phyloP scores from a whole-genome alignment of 1,140 invertebrate species.

The Drosophila jambulina region DNA sequence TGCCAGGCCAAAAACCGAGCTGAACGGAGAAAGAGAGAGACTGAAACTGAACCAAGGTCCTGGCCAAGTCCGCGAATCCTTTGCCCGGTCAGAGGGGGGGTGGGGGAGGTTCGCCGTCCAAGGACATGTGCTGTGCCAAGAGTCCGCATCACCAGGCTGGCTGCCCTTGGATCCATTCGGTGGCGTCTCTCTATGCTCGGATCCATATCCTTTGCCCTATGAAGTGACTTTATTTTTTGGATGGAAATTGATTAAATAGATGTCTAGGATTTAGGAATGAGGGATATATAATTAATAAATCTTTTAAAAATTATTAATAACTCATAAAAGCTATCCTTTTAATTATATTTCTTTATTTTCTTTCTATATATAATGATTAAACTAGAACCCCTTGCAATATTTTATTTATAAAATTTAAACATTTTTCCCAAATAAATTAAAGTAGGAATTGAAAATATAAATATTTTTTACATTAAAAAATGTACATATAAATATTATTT shows the following conservation, averaged over 20 bases:
- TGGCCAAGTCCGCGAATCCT: constrained; percentile 47
- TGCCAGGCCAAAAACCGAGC: constrained; percentile 36
- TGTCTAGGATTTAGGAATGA: background rate
- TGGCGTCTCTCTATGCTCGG: background rate
- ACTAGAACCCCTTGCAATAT: too few relatives aligned
- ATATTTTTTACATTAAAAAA: background rate
- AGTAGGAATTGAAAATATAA: background rate
- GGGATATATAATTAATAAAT: background rate
- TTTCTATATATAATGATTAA: too few relatives aligned
- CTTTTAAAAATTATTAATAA: background rate
- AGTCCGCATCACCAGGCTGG: constrained; percentile 36
- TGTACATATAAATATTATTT: too few relatives aligned
- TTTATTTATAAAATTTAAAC: background rate
- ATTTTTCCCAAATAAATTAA: too few relatives aligned
- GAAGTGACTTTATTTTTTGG: background rate
- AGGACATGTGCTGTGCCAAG: constrained; percentile 60
- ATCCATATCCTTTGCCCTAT: constrained; percentile 51
- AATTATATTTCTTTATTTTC: background rate
- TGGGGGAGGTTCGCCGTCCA: constrained; percentile 37
- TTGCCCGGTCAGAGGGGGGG: background rate
- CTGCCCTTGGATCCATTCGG: constrained; percentile 46
- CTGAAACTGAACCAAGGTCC: constrained; percentile 38
- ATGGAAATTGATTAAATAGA: background rate
- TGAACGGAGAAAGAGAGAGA: background rate
- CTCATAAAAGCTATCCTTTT: background rate